Conservation (phyloP, 2,888 invertebrate genomes). For the Terebella lapidaria region DNA sequence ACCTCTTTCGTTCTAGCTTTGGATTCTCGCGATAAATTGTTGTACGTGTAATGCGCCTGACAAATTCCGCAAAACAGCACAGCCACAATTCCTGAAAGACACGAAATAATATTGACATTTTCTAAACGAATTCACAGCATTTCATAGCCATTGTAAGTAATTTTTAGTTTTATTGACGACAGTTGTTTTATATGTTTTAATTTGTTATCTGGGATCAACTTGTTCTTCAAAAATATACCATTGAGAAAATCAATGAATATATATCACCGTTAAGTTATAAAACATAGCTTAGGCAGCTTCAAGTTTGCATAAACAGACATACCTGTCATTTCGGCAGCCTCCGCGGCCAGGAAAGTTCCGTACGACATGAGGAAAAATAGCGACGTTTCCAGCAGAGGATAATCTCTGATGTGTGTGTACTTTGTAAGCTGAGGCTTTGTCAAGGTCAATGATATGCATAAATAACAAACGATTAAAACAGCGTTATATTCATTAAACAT, state of each 20-base stretch:
- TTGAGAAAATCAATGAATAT: too few relatives aligned
- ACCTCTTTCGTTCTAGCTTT: slow-evolving; percentile 79
- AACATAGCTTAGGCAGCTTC: too few relatives aligned
- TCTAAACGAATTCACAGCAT: too few relatives aligned
- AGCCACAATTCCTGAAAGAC: slow-evolving; percentile 71
- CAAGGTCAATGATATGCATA: neutral
- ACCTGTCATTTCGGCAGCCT: slow-evolving; percentile 94
- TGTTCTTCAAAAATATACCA: too few relatives aligned
- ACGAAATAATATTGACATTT: neutral
- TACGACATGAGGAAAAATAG: slow-evolving; percentile 97
- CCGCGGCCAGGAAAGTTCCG: slow-evolving; percentile 92
- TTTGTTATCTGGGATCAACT: too few relatives aligned
- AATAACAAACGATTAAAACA: slow-evolving; percentile 5
- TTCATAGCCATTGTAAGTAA: too few relatives aligned
- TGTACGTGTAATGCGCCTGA: slow-evolving; percentile 98
- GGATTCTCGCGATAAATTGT: slow-evolving; percentile 85
- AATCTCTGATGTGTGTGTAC: slow-evolving; percentile 88
- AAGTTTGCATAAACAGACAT: too few relatives aligned
- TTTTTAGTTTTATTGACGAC: too few relatives aligned
- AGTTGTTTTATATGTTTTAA: too few relatives aligned
- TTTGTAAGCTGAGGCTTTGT: slow-evolving; percentile 60
- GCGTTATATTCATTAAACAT: neutral
- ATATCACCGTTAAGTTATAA: too few relatives aligned
- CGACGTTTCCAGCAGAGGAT: slow-evolving; percentile 90
- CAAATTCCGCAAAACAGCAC: slow-evolving; percentile 98